Base-by-base conservation (phyloP, 2,888 invertebrate genomes). In the Plutella xylostella region DNA sequence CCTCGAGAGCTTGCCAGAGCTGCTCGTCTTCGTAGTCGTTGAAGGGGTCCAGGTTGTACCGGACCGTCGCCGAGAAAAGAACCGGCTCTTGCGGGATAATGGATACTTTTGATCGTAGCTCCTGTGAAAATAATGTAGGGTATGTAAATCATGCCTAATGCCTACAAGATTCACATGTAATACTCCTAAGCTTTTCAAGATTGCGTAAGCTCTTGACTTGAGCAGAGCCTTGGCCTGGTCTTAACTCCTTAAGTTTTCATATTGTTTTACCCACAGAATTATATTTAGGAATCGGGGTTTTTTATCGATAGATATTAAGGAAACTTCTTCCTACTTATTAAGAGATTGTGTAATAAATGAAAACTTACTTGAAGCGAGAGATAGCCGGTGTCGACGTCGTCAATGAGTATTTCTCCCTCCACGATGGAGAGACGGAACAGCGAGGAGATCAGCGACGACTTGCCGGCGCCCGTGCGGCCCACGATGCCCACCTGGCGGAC, bases 391-490 rank as follows among this genome's bases (percentile, higher is more conserved):
- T 85, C 72, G 11, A 93, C 72, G 41, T 84, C 89, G 61, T 95
- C 94, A 50, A 95, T 92, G 25, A 85, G 67, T 19, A 95, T 86
- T 33, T 78, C 76, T 3, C 94, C 94, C 48, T 88, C 87, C 4
- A 90, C 85, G 45, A 90, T 87, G 0, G 91, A 88, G 47, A 94
- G 78, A 4, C 93, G 87, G 73, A 94, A 95, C 44, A 95, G 71
- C 0, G 92, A 91, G 0, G 91, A 88, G 50, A 93, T 91, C 12
- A 93, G 72, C 0, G 92, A 92, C 0, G 91, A 92, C 68, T 93
- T 93, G 1, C 94, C 94, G 1, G 94, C 94, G 1, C 94, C 94
- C 0, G 94, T 94, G 45, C 94, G 84, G 2, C 94, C 94, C 4
- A 93, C 92, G 53, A 93, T 90, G 12, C 93, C 93, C 46, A 93